A percentile compares a stretch with the other conserved stretches of the same genome.
phyloP scores from a whole-genome alignment of 2,888 invertebrate genomes.

The Dasysyrphus tricinctus region DNA sequence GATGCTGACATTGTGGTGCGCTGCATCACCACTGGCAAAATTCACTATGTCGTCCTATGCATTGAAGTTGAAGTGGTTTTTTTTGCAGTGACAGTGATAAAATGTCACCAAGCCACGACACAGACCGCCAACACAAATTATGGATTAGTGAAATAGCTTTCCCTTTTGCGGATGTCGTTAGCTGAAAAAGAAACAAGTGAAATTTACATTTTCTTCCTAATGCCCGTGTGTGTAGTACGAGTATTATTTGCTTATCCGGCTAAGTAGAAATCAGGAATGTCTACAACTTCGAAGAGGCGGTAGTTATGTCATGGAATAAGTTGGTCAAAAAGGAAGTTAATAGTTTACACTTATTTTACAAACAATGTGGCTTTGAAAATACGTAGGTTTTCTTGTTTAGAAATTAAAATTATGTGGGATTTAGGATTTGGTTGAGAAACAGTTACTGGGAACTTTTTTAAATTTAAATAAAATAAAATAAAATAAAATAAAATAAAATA shows the following conservation, averaged over 20 bases:
- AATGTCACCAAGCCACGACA: slow-evolving; percentile 27
- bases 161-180: slow-evolving; percentile 61
- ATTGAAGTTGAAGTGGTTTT: slow-evolving; percentile 16
- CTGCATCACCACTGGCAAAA: no score
- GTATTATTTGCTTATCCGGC: slow-evolving; percentile 17
- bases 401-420: not conserved
- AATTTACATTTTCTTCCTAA: slow-evolving; percentile 44
- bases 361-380: slow-evolving; percentile 10
- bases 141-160: slow-evolving; percentile 46
- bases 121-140: slow-evolving; percentile 27
- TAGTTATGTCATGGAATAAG: slow-evolving; percentile 5
- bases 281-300: not conserved
- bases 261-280: slow-evolving; percentile 19
- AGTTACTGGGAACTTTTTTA: no score
- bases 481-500: no score
- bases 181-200: slow-evolving; percentile 3
- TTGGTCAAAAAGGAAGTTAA: slow-evolving; percentile 20
- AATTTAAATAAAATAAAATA: no score
- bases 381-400: not conserved
- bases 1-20: no score
- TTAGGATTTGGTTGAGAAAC: not conserved
- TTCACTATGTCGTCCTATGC: not conserved
- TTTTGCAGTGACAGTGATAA: slow-evolving; percentile 14
- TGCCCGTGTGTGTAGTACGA: not conserved
- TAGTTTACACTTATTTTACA: not conserved